phyloP scores from a whole-genome alignment of 1,140 invertebrate genomes.

The Hirudo medicinalis region DNA sequence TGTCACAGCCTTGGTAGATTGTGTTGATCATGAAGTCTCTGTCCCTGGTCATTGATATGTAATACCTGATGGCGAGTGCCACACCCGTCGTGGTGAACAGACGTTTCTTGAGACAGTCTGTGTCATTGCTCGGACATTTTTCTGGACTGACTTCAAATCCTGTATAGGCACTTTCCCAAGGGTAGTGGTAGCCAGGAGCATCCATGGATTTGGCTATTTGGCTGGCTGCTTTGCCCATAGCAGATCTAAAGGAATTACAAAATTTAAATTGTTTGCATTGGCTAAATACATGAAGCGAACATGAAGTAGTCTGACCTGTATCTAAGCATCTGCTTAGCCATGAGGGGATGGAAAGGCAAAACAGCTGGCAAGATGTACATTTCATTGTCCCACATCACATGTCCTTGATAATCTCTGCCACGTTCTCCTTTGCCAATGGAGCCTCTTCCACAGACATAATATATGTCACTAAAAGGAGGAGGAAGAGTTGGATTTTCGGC shows the following conservation, averaged over 20 bases:
- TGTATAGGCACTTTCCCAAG: conserved; percentile 21
- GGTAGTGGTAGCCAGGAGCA: conserved; percentile 18
- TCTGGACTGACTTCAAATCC: conserved; percentile 18
- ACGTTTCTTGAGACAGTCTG: conserved; percentile 16
- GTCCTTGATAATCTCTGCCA: conserved; percentile 22
- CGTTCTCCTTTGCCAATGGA: conserved; percentile 17
- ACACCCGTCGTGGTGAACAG: conserved; percentile 20
- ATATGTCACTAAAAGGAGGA: conserved; percentile 18
- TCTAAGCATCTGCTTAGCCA: conserved; percentile 18
- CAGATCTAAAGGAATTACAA: conserved; percentile 11
- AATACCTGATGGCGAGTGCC: conserved; percentile 19
- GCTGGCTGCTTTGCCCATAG: conserved; percentile 6
- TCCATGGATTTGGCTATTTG: conserved; percentile 11
- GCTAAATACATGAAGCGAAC: neutral
- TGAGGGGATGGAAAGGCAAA: conserved; percentile 20
- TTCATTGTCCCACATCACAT: conserved; percentile 24
- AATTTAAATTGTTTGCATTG: no score
- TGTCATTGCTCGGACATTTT: neutral
- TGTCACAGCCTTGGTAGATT: conserved; percentile 20
- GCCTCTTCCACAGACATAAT: conserved; percentile 15
- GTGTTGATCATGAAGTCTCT: conserved; percentile 21
- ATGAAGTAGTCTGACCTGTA: neutral
- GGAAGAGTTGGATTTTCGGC: conserved; percentile 17
- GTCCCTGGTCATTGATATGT: conserved; percentile 22
- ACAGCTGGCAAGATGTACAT: conserved; percentile 22